Evolutionary conservation across 2,113 vertebrate species (phyloP), one percentile per base, ranked within the genome.

Genomic region (Uria lomvia): DNA sequence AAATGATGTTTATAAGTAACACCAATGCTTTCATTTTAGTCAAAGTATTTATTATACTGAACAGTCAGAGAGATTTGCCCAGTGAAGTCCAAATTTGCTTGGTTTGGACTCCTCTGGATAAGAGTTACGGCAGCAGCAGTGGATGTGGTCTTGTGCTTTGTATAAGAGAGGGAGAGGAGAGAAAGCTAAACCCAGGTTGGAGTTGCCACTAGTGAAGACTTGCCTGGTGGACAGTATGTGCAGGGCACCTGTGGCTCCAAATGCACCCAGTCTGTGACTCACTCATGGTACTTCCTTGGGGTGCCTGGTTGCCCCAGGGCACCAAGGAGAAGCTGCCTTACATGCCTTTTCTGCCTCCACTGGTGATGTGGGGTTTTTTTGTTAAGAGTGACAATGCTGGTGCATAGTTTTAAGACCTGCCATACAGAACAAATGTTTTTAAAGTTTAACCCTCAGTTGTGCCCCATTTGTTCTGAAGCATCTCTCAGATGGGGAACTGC

Each of bases 281-380:
- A 5, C 30, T 47, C 0, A 2, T 9, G 30, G 42, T 42, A 8
- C 63, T 53, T 70, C 23, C 19, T 32, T 63, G 59, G 56, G 58
- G 34, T 0, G 1, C 24, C n/a, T 3, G 0, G 8, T 67, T 67
- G 2, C 20, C 34, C 21, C 30, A 38, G 4, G 43, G 13, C 36
- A 15, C 68, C 45, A 27, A 20, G 78, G 74, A 27, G 27, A 43
- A 75, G 4, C 47, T 77, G 60, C 53, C 52, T 67, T 21, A 5
- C 8, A 1, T 43, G 21, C n/a, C 56, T 56, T 71, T 45, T 56
- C 55, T 42, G 34, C 8, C 34, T 49, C 34, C 11, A 27, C 40
- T 9, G 32, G 1, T 16, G 38, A 23, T 16, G 56, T 32, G 38
- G 2, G 7, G 0, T 8, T 11, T 16, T 42, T 76, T 58, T 52